Conservation (phyloP, 2,797 vertebrate species). For the Hozukius guyotensis region DNA sequence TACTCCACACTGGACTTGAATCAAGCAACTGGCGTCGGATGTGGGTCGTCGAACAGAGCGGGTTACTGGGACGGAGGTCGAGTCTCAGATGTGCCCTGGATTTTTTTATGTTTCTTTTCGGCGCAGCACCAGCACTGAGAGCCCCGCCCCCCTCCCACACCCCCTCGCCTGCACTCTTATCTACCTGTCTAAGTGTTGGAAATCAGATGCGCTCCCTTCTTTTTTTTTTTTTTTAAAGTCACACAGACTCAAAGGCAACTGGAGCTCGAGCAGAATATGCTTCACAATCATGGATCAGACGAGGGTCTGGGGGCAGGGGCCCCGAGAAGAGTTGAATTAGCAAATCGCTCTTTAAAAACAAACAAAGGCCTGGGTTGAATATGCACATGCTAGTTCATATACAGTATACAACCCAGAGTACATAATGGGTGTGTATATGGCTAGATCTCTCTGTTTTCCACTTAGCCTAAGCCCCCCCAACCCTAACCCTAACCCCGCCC, state of each 20-base stretch:
- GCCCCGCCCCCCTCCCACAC: conserved; percentile 38
- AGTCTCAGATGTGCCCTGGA: conserved; percentile 65
- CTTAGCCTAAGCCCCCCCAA: conserved; percentile 46
- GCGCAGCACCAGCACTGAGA: conserved; percentile 75
- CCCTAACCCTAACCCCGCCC: conserved; percentile 30
- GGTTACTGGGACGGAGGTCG: conserved; percentile 26
- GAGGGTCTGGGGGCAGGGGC: conserved; percentile 50
- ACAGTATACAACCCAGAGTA: conserved; percentile 67
- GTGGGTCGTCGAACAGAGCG: conserved; percentile 16
- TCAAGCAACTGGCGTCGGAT: conserved; percentile 62
- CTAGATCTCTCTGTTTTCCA: conserved; percentile 73
- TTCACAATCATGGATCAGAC: conserved; percentile 73
- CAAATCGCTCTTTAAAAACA: conserved; percentile 51
- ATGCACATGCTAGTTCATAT: conserved; percentile 84
- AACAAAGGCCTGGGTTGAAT: conserved; percentile 77
- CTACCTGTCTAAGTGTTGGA: conserved; percentile 70
- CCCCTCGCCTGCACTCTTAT: conserved; percentile 52
- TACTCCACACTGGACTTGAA: conserved; percentile 80
- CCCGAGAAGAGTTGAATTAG: conserved; percentile 49
- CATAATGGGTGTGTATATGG: conserved; percentile 59
- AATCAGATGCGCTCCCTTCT: conserved; percentile 46
- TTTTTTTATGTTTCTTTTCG: conserved; percentile 13
- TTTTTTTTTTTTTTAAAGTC: conserved; percentile 15
- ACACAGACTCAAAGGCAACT: conserved; percentile 67
- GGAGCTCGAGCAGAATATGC: conserved; percentile 61